Percentiles rank a stretch among this genome's conserved stretches.
These are phyloP conservation scores for Acrobeloides nanus DNA, from an alignment of 2,888 invertebrate species.

Conservation along the genomic window DNA sequence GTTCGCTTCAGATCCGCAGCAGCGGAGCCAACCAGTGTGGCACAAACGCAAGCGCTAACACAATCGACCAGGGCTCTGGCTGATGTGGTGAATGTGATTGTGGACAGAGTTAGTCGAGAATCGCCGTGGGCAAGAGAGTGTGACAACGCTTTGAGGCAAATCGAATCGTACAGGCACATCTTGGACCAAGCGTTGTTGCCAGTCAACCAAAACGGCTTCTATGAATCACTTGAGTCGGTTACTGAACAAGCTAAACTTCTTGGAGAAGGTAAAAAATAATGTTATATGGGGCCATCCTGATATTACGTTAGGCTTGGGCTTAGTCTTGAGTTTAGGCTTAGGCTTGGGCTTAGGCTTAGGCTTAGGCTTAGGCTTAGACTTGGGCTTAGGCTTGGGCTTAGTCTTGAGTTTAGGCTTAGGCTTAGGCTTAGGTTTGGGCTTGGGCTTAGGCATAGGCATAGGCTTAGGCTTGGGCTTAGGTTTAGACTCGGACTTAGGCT, in stretches of 20 bases:
- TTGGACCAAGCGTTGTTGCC: conserved; percentile 74
- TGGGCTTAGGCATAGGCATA: no score
- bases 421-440: no score
- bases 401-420: no score
- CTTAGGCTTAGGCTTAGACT: no score
- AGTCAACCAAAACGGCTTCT: conserved; percentile 78
- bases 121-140: conserved; percentile 91
- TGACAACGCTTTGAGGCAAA: conserved; percentile 84
- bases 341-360: no score
- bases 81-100: conserved; percentile 26
- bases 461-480: no score
- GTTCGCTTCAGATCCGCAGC: conserved; percentile 21
- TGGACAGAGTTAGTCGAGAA: conserved; percentile 16
- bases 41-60: conserved; percentile 31
- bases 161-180: conserved; percentile 72
- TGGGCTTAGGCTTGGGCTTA: no score
- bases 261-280: no score
- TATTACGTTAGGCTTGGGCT: no score
- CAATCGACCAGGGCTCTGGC: conserved; percentile 25
- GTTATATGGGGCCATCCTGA: no score
- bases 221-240: conserved; percentile 82
- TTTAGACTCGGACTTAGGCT: no score
- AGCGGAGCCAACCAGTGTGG: conserved; percentile 21
- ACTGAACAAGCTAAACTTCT: conserved; percentile 73
- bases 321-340: no score